Base-by-base conservation (phyloP, 2,113 vertebrate species). In the Podiceps cristatus region DNA sequence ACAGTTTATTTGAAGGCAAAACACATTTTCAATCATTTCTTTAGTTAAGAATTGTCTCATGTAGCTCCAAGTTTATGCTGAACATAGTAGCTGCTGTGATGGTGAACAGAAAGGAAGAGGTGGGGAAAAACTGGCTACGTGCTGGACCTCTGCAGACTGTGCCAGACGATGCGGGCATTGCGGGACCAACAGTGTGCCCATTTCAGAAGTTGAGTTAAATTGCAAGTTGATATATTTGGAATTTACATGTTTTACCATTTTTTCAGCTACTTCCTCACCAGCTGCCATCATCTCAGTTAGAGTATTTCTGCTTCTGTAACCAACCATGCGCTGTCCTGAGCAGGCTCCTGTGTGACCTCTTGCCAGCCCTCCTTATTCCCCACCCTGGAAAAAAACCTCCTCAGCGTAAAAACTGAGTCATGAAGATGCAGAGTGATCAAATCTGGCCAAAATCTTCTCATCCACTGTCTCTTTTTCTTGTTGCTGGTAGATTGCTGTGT, bases 281-380 rank as follows among this genome's bases (percentile, higher is more conserved):
- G 52, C 31, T 88, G 71, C 44, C 24, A 28, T 18, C 56, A 63
- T 11, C 27, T 76, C 58, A 33, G 33, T 9, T 11, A 52, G 69
- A 49, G 22, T 49, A 53, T 63, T 93, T 87, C 68, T 81, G 73
- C 11, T 66, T 72, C 62, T 81, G 60, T 28, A 83, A 66, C 44
- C n/a, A 59, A 2, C n/a, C 19, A 4, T 10, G 0, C 3, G 37
- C n/a, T 16, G 25, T 35, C 81, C 29, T 2, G 5, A 72, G 44
- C 22, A 59, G 56, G 31, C 10, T 49, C 35, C 68, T 63, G 10
- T 13, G 17, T 62, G 60, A 67, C n/a, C 11, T n/a, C 33, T 63
- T 59, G 35, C n/a, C 63, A 86, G 17, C 24, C 9, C 12, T 64
- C 20, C 44, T 72, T 79, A 29, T 33, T 60, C 12, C 19, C 6